phyloP scores from a whole-genome alignment of 2,888 invertebrate species.

The Zygaena filipendulae region DNA sequence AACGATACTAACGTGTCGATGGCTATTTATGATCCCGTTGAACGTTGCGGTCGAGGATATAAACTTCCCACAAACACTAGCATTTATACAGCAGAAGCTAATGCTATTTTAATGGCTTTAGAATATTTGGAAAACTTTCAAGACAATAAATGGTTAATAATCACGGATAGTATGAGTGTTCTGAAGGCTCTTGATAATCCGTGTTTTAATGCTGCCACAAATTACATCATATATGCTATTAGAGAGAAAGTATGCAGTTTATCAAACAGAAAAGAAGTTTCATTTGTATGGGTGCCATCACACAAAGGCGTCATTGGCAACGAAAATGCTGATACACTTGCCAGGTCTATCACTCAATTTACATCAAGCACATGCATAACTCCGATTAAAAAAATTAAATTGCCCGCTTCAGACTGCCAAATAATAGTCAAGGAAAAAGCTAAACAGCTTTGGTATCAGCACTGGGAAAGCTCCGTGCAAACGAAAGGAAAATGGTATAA shows the following conservation, averaged over 20 bases:
- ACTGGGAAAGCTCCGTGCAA: too few species aligned
- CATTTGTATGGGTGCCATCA: constrained; percentile 7
- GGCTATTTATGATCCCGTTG: constrained; percentile 5
- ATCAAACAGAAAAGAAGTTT: not conserved
- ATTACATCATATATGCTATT: constrained; percentile 7
- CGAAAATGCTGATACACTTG: constrained; percentile 11
- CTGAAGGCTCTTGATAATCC: constrained; percentile 3
- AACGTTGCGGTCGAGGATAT: constrained; percentile 3
- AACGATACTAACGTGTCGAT: constrained; percentile 4
- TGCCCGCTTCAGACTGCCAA: too few species aligned
- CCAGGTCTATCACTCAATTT: constrained; percentile 6
- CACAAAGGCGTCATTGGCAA: constrained; percentile 6
- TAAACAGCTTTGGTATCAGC: too few species aligned
- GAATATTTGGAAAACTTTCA: not conserved
- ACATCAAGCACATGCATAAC: constrained; percentile 1
- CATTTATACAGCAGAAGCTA: constrained; percentile 8
- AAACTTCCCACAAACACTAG: constrained; percentile 1
- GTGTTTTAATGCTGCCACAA: constrained; percentile 3
- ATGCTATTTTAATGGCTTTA: constrained; percentile 4
- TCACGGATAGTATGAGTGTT: constrained; percentile 11
- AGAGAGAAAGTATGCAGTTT: not conserved
- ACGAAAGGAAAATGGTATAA: constrained; percentile 4
- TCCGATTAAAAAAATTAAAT: too few species aligned
- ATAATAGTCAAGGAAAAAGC: not conserved
- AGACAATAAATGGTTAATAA: constrained; percentile 7